Percentiles rank a stretch among this genome's conserved stretches.
Evolutionary conservation across 92 coral and sea anemone species (phyloP).

Genomic region (Porites evermanni): DNA sequence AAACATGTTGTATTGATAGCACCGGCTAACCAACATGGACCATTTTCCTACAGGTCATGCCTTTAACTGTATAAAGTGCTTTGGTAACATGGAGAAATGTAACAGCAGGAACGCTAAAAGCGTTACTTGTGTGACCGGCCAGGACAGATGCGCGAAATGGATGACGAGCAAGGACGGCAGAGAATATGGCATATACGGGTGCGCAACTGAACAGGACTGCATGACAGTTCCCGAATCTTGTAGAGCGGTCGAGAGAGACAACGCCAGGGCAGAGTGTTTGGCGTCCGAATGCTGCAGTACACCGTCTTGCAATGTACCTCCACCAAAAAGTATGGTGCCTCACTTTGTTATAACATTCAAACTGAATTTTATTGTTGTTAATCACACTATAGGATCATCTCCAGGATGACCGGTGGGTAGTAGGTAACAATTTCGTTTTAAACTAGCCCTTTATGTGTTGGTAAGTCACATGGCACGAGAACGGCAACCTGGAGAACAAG

Average conservation of each 20-base stretch:
- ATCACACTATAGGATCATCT: too few species aligned
- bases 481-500: too few species aligned
- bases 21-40: too few species aligned
- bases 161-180: background rate
- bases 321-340: background rate
- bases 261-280: background rate
- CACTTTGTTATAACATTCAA: background rate
- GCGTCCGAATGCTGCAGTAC: background rate
- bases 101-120: background rate
- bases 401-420: too few species aligned
- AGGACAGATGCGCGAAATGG: background rate
- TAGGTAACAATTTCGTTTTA: too few species aligned
- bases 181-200: background rate
- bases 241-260: background rate
- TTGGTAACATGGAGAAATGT: background rate
- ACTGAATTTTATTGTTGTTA: too few species aligned
- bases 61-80: background rate
- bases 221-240: background rate
- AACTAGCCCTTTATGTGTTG: too few species aligned
- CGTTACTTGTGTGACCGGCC: background rate
- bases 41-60: background rate
- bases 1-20: too few species aligned
- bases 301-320: background rate
- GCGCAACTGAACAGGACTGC: constrained; percentile 6
- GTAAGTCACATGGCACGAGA: too few species aligned